Evolutionary conservation across 2,797 vertebrate species (phyloP).

Genomic region (Channa striata): DNA sequence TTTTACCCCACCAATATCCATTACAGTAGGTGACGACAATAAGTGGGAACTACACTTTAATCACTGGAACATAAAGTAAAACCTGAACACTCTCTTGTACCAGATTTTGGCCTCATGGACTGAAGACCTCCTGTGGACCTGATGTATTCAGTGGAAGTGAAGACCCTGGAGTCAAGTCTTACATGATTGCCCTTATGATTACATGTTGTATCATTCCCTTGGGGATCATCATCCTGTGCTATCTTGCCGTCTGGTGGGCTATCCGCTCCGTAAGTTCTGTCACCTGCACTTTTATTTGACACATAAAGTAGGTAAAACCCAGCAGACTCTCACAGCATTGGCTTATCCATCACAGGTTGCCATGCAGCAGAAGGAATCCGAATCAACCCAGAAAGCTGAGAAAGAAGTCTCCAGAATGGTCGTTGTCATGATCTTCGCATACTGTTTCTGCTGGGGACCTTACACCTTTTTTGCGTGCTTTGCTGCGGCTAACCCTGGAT

Average conservation of each 20-base stretch:
- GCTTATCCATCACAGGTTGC: conserved; percentile 84
- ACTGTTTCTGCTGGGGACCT: conserved; percentile 89
- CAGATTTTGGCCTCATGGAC: conserved; percentile 93
- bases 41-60: background rate
- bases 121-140: conserved; percentile 93
- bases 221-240: conserved; percentile 88
- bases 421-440: conserved; percentile 89
- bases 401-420: conserved; percentile 93
- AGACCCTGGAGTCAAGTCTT: conserved; percentile 88
- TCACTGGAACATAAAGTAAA: background rate
- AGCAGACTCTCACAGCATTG: conserved; percentile 10
- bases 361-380: conserved; percentile 91
- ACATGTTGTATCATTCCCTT: conserved; percentile 89
- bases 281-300: background rate
- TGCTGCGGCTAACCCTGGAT: conserved; percentile 88
- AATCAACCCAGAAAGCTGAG: conserved; percentile 93
- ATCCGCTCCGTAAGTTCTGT: conserved; percentile 85
- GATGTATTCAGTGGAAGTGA: conserved; percentile 92
- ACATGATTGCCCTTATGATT: conserved; percentile 89
- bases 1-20: no score
- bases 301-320: background rate
- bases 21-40: no score
- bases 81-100: conserved; percentile 11
- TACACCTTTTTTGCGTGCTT: conserved; percentile 90
- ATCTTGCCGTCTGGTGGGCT: conserved; percentile 90